These are phyloP conservation scores for Hirtodrosophila duncani DNA, from an alignment of 2,888 invertebrate genomes.

Conservation along the genomic window DNA sequence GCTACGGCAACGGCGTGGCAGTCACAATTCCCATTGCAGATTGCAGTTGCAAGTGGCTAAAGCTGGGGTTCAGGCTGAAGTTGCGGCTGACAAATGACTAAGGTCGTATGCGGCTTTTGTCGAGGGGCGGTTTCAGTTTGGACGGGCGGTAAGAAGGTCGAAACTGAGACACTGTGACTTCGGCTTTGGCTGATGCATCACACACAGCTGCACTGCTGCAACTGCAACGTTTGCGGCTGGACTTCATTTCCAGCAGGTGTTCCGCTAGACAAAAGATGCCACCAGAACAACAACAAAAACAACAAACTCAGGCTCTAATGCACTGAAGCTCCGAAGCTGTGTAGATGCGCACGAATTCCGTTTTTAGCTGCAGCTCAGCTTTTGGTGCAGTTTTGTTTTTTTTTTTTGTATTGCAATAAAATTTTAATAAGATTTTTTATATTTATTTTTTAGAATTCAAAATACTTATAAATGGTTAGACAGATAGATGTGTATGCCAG, in stretches of 20 bases:
- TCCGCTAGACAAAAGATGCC: slow-evolving; percentile 58
- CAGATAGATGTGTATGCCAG: slow-evolving; percentile 15
- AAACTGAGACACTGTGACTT: slow-evolving; percentile 34
- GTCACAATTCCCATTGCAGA: slow-evolving; percentile 15
- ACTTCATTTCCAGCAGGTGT: slow-evolving; percentile 68
- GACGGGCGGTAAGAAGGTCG: slow-evolving; percentile 69
- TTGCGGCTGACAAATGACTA: slow-evolving; percentile 69
- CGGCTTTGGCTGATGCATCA: slow-evolving; percentile 47
- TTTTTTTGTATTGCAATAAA: slow-evolving; percentile 53
- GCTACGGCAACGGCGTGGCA: slow-evolving; percentile 18
- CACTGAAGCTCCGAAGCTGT: slow-evolving; percentile 56
- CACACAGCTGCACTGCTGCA: slow-evolving; percentile 37
- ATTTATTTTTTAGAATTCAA: slow-evolving; percentile 46
- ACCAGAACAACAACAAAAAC: slow-evolving; percentile 35
- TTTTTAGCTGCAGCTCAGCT: slow-evolving; percentile 50
- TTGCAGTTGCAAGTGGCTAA: slow-evolving; percentile 24
- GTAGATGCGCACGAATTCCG: slow-evolving; percentile 71
- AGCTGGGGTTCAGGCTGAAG: slow-evolving; percentile 8
- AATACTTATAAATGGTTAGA: slow-evolving; percentile 18
- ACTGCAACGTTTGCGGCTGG: slow-evolving; percentile 26
- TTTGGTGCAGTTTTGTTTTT: slow-evolving; percentile 18
- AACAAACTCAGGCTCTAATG: slow-evolving; percentile 21
- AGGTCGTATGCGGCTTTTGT: slow-evolving; percentile 55
- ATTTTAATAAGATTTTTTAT: slow-evolving; percentile 71
- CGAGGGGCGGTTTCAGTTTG: slow-evolving; percentile 60